Evolutionary conservation across 2,113 vertebrate genomes (phyloP).

Genomic region (Oryzias woworae): DNA sequence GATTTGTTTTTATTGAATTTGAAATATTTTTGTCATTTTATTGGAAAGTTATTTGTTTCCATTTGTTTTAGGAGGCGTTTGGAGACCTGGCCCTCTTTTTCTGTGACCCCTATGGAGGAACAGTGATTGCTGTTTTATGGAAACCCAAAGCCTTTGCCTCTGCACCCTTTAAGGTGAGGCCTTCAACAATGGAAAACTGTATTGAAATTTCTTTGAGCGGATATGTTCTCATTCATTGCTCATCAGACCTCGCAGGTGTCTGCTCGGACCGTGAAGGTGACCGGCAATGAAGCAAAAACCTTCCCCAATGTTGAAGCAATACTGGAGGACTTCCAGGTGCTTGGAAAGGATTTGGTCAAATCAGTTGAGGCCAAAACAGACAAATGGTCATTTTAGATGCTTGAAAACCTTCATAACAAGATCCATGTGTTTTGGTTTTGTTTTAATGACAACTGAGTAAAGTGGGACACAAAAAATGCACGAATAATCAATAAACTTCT

Average conservation of each 20-base stretch:
- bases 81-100: slow-evolving; percentile 92
- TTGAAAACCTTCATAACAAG: not conserved
- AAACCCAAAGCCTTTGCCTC: slow-evolving; percentile 88
- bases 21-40: not conserved
- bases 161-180: slow-evolving; percentile 87
- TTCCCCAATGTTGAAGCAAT: slow-evolving; percentile 91
- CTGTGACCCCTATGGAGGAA: slow-evolving; percentile 89
- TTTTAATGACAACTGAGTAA: not conserved
- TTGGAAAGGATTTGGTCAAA: slow-evolving; percentile 89
- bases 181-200: not conserved
- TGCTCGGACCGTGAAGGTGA: slow-evolving; percentile 77
- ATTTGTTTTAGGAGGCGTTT: slow-evolving; percentile 81
- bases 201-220: not conserved
- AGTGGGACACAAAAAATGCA: too few species aligned
- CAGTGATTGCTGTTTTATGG: slow-evolving; percentile 92
- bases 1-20: not conserved
- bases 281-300: slow-evolving; percentile 62
- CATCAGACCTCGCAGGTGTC: slow-evolving; percentile 82
- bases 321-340: slow-evolving; percentile 86
- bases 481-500: too few species aligned
- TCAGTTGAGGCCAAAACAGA: slow-evolving; percentile 85
- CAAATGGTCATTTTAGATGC: slow-evolving; percentile 85
- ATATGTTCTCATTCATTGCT: not conserved
- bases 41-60: not conserved
- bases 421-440: not conserved